Base-by-base conservation (phyloP, 64 coral and sea anemone genomes). In the Pocillopora damicornis region DNA sequence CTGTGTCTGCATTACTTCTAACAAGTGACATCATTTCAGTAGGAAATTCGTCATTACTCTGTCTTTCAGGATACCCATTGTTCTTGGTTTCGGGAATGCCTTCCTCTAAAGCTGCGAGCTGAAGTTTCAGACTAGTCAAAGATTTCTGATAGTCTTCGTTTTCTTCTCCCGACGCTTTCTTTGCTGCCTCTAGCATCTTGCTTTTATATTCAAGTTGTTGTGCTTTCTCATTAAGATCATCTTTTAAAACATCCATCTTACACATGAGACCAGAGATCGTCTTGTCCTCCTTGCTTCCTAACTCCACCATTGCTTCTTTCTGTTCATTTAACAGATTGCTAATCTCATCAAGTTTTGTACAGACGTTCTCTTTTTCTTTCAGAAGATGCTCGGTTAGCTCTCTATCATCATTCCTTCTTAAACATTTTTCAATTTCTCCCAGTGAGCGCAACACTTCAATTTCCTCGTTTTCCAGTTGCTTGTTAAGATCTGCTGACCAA, bases 261-360 rank as follows among this genome's bases (percentile, higher is more conserved):
- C 15, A 35, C 75, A 87, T 86, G 15, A 92, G 56, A 23, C 76
- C 63, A 60, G 65, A 42, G 11, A 91, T 9, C 25, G 57, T n/a
- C 22, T 87, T 36, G 30, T 15, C 62, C 12, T 74, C 62, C 35
- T 80, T 73, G 12, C 20, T 38, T 15, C 61, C 20, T 25, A 58
- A 42, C 2, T 85, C 78, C 61, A 42, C 61, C 1, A 89, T 72
- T 20, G 64, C n/a, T 11, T 74, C 88, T 38, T 69, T 71, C 18
- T 90, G 69, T 13, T 93, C 89, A 14, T 75, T 26, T 14, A 97
- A 38, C 0, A 73, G 26, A 67, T 79, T 60, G 59, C 93, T 84
- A 78, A 97, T 82, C 88, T 88, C 92, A 1, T 93, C 78, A 16
- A 92, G 58, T 74, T 97, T 87, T 22, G 61, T 73, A 12, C 57